phyloP scores from a whole-genome alignment of 2,113 vertebrate genomes.

The Poeciliopsis retropinna region DNA sequence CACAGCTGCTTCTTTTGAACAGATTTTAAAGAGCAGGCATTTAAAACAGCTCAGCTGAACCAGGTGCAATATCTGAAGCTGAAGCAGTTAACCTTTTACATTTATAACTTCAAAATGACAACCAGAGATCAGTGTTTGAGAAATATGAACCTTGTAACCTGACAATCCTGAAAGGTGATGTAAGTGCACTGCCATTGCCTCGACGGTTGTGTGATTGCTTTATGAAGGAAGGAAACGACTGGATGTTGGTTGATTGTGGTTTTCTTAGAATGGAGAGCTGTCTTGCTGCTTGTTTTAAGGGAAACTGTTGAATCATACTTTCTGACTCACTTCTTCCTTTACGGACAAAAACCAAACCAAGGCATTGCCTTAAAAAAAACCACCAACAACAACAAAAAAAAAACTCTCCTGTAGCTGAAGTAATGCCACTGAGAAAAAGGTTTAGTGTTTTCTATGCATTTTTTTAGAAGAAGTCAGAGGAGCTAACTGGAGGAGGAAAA shows the following conservation, averaged over 20 bases:
- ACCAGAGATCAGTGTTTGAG: conserved; percentile 11
- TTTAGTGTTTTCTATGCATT: too few species aligned
- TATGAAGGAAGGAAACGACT: conserved; percentile 31
- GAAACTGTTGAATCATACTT: conserved; percentile 7
- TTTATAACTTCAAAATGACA: conserved; percentile 11
- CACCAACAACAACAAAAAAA: too few species aligned
- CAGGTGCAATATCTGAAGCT: conserved; percentile 8
- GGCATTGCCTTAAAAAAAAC: neutral
- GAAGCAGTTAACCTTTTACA: neutral
- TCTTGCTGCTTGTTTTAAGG: neutral
- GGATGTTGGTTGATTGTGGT: conserved; percentile 35
- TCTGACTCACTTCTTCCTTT: neutral
- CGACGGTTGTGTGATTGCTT: conserved; percentile 37
- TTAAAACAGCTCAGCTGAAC: conserved; percentile 7
- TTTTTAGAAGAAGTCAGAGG: too few species aligned
- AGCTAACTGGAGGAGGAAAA: too few species aligned
- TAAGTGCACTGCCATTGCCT: conserved; percentile 35
- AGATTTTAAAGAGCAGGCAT: neutral
- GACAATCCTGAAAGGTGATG: conserved; percentile 45
- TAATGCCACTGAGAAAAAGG: too few species aligned
- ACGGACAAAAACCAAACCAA: neutral
- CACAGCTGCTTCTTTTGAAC: neutral
- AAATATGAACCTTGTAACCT: conserved; percentile 25
- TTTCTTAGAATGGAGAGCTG: conserved; percentile 7
- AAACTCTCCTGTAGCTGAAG: too few species aligned